Evolutionary conservation across 92 coral and sea anemone species (phyloP).

Genomic region (Actinernus sp.): DNA sequence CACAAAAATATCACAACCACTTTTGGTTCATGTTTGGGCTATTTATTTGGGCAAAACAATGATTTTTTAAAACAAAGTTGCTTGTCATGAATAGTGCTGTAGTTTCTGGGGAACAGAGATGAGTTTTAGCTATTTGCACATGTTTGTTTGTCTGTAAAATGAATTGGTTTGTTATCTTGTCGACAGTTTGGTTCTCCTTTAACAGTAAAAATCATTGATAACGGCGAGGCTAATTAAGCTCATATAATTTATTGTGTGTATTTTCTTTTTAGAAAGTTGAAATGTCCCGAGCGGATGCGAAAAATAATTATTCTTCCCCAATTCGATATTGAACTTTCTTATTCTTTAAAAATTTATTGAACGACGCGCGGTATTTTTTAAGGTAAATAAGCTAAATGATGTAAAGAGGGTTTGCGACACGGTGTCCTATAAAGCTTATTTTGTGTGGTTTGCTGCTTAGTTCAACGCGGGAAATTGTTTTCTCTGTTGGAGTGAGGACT

Average conservation of each 20-base stretch:
- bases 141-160: conserved; percentile 82
- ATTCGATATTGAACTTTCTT: conserved; percentile 67
- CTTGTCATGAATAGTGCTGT: not conserved
- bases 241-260: conserved; percentile 53
- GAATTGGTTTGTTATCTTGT: conserved; percentile 85
- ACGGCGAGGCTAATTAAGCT: conserved; percentile 83
- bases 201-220: conserved; percentile 78
- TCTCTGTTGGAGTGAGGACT: conserved; percentile 36
- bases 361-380: conserved; percentile 68
- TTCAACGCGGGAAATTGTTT: conserved; percentile 60
- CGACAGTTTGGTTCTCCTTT: conserved; percentile 59
- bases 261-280: conserved; percentile 72
- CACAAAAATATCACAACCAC: conserved; percentile 28
- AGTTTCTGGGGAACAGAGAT: conserved; percentile 9
- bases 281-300: conserved; percentile 79
- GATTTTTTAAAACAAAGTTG: not conserved
- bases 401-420: conserved; percentile 52
- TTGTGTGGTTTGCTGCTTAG: conserved; percentile 52
- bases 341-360: conserved; percentile 83
- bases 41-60: not conserved
- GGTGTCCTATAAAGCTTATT: conserved; percentile 40
- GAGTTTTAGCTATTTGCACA: conserved; percentile 15
- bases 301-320: conserved; percentile 69
- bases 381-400: conserved; percentile 68
- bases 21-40: conserved; percentile 19